These are phyloP conservation scores for Cheirogaleus major DNA, from an alignment of 2,797 vertebrate species.

Conservation along the genomic window DNA sequence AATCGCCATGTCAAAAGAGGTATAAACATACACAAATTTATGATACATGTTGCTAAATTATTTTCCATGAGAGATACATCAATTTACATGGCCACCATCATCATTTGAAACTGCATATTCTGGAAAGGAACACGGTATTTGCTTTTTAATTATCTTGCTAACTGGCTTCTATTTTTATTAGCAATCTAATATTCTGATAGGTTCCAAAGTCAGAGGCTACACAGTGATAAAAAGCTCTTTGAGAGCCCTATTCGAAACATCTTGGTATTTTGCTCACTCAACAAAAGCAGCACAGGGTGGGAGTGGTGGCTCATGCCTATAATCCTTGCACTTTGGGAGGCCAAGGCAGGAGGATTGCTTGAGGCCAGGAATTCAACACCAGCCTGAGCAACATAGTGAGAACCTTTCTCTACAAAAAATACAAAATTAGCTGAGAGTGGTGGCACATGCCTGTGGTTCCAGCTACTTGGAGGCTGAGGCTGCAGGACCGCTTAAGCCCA, in stretches of 20 bases:
- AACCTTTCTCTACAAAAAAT: no score
- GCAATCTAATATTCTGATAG: not conserved
- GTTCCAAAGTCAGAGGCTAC: not conserved
- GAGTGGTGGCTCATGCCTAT: no score
- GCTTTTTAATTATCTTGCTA: constrained; percentile 24
- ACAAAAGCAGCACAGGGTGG: no score
- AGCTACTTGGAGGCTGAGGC: no score
- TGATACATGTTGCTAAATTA: not conserved
- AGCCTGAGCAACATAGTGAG: no score
- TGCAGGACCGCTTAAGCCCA: no score
- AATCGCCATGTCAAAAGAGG: not conserved
- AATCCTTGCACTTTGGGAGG: no score
- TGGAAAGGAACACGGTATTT: not conserved
- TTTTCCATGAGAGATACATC: constrained; percentile 4
- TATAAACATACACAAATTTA: not conserved
- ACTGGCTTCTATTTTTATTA: constrained; percentile 31
- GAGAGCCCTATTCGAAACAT: not conserved
- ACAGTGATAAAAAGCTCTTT: not conserved
- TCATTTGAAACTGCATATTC: not conserved
- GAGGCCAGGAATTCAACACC: no score
- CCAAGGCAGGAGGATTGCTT: no score
- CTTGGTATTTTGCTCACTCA: not conserved
- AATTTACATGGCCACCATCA: not conserved
- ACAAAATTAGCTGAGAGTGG: no score
- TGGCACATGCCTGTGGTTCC: no score